phyloP scores from a whole-genome alignment of 2,888 invertebrate species.

The Chesias legatella region DNA sequence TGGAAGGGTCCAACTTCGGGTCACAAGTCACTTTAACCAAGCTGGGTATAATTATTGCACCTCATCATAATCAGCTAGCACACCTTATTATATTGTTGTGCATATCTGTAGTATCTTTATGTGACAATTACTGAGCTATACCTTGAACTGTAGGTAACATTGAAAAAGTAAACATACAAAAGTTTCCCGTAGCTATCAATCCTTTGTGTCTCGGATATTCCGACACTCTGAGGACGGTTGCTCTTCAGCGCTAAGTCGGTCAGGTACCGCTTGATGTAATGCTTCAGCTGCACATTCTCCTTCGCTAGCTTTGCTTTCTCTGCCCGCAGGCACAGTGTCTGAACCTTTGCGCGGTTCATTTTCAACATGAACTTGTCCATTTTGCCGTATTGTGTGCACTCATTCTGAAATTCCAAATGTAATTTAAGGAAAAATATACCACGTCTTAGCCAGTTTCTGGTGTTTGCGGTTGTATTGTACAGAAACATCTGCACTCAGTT shows the following conservation, averaged over 20 bases:
- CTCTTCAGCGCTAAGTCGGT: conserved; percentile 78
- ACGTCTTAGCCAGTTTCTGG: too few relatives aligned
- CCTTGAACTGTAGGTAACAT: too few relatives aligned
- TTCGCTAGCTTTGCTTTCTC: conserved; percentile 69
- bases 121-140: too few relatives aligned
- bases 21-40: too few relatives aligned
- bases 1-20: too few relatives aligned
- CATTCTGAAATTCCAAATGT: conserved; percentile 45
- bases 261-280: conserved; percentile 81
- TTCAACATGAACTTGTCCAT: conserved; percentile 86
- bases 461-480: too few relatives aligned
- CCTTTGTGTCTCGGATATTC: conserved; percentile 42
- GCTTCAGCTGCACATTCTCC: conserved; percentile 83
- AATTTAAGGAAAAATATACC: too few relatives aligned
- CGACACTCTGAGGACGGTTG: conserved; percentile 57
- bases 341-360: conserved; percentile 64
- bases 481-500: too few relatives aligned
- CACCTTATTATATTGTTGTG: too few relatives aligned
- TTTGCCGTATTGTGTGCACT: conserved; percentile 77
- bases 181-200: conserved; percentile 40
- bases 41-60: too few relatives aligned
- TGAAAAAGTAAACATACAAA: conserved; percentile 35
- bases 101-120: too few relatives aligned
- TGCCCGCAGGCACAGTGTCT: conserved; percentile 59
- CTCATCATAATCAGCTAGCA: too few relatives aligned